Evolutionary conservation across 30 jellyfish, hydroid and myxozoan species (phyloP), one percentile per base, ranked within the genome.

Genomic region (Turritopsis dohrnii): DNA sequence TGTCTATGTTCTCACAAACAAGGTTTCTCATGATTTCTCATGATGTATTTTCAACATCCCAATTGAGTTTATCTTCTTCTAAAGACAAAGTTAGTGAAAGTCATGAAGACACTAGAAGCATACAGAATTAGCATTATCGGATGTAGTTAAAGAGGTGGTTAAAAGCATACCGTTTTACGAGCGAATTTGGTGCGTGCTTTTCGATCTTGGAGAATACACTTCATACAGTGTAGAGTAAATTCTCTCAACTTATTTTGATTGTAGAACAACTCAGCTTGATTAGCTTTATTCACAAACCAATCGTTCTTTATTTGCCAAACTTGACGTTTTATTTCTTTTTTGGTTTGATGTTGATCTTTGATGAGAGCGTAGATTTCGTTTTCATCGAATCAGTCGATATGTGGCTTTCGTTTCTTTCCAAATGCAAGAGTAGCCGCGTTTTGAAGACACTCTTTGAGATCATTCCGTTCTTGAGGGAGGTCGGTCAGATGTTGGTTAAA

Each of bases 381-480:
- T 26, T 76, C 84, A 24, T 76, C 84, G 80, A 76, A 76, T 80
- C 84, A 76, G 84, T 76, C 84, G 23, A 16, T 16, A 16, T 29
- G 79, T 19, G 13, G 81, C 84, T 76, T 76, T 76, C 80, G 19
- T 24, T 71, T 71, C 28, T 71, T 71, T 71, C 28, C 80, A 71
- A 71, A 71, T 16, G 80, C 28, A 16, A 71, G 16, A 18, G 80
- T 23, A 16, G 28, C 80, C 20, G 80, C 80, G 16, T 71, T 23
- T 71, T 71, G 80, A 16, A 71, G 80, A 16, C 19, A 19, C 80
- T 71, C 28, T 28, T 71, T 71, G 28, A 19, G 80, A 24, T 23
- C 28, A 16, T 71, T 28, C 80, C 80, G 16, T 71, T 71, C 80
- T 19, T 71, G 80, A 16, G 80, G 80, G 23, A 19, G 28, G 80